These are phyloP conservation scores for Tetrapedia diversipes DNA, from an alignment of 2,888 invertebrate genomes.

Conservation along the genomic window DNA sequence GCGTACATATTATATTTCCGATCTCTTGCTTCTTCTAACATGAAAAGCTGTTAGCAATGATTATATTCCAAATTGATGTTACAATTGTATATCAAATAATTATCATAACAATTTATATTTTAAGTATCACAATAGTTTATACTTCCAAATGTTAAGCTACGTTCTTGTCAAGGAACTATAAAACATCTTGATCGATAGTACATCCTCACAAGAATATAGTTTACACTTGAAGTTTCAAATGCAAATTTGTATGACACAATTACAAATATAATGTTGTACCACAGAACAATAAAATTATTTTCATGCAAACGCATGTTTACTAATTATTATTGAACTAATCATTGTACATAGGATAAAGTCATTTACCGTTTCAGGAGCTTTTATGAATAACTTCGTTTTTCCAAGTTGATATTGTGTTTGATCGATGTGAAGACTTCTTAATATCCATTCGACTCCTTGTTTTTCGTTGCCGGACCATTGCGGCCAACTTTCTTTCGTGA, in stretches of 20 bases:
- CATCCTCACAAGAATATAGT: no score
- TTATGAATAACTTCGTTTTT: constrained; percentile 87
- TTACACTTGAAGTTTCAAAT: no score
- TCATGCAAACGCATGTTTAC: background rate
- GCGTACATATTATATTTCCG: constrained; percentile 87
- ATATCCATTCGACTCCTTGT: constrained; percentile 85
- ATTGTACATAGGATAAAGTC: background rate
- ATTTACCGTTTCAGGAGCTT: constrained; percentile 86
- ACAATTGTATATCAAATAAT: no score
- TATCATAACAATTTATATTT: no score
- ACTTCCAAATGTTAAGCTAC: no score
- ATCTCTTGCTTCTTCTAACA: constrained; percentile 87
- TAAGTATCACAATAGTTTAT: no score
- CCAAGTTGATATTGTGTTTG: constrained; percentile 87
- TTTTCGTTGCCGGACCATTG: constrained; percentile 84
- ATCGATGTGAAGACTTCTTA: constrained; percentile 85
- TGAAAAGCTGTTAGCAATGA: constrained; percentile 84
- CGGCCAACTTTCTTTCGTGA: constrained; percentile 87
- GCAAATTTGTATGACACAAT: background rate
- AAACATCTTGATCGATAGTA: no score
- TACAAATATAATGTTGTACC: no score
- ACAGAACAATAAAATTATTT: background rate
- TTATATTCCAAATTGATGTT: background rate
- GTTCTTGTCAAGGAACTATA: no score
- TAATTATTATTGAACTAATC: constrained; percentile 14